Evolutionary conservation across 2,888 invertebrate species (phyloP).

Genomic region (Nephrotoma appendiculata): DNA sequence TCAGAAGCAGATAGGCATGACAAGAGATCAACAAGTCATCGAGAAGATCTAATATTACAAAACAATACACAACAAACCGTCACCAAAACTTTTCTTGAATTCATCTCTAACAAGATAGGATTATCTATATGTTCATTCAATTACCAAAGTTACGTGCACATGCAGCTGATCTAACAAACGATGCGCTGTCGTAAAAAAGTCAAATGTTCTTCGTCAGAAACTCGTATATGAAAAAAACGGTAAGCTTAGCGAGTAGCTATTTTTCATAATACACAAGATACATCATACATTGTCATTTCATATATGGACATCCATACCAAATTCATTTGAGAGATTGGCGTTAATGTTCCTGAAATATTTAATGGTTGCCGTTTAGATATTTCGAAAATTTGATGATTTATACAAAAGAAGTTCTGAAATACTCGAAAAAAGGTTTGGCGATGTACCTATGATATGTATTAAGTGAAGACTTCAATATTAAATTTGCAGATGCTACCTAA

Average conservation of each 20-base stretch:
- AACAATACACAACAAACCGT: conserved; percentile 7
- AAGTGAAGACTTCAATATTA: conserved; percentile 11
- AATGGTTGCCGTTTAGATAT: conserved; percentile 8
- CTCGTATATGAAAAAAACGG: conserved; percentile 11
- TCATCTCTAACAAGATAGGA: background rate
- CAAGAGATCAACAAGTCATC: conserved; percentile 12
- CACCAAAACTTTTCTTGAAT: conserved; percentile 8
- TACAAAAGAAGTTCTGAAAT: conserved; percentile 12
- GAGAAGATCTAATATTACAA: conserved; percentile 4
- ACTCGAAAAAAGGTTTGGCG: conserved; percentile 12
- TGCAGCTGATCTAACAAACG: conserved; percentile 5
- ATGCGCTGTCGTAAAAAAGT: conserved; percentile 7
- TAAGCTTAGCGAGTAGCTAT: too few relatives aligned
- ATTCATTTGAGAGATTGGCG: conserved; percentile 10
- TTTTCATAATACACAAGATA: too few relatives aligned
- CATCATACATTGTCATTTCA: conserved; percentile 9
- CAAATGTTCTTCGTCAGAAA: conserved; percentile 10
- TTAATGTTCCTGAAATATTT: conserved; percentile 12
- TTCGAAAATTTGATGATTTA: conserved; percentile 13
- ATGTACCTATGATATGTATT: conserved; percentile 12
- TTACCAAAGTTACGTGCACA: conserved; percentile 6
- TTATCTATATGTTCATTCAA: conserved; percentile 6
- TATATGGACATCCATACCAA: conserved; percentile 9
- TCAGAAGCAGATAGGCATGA: conserved; percentile 10
- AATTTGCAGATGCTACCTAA: conserved; percentile 13